Conservation (phyloP, 2,888 invertebrate genomes). For the Galeopsomyia nigrocyanea region DNA sequence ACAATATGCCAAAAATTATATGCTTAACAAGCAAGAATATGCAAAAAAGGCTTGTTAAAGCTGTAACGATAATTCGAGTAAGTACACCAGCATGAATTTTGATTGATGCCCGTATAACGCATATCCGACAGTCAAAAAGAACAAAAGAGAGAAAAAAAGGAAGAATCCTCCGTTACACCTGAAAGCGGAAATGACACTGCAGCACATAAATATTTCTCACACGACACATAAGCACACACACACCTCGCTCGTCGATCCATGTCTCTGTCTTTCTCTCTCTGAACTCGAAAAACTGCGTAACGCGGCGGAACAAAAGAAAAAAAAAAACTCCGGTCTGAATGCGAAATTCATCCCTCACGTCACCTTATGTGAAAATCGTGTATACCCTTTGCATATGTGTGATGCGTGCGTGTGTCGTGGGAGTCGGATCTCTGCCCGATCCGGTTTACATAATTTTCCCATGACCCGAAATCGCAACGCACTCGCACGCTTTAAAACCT, state of each 20-base stretch:
- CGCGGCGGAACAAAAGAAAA: conserved; percentile 1
- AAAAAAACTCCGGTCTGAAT: conserved; percentile 15
- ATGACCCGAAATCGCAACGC: conserved; percentile 18
- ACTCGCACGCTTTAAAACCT: background rate
- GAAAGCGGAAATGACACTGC: conserved; percentile 43
- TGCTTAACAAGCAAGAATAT: too few relatives aligned
- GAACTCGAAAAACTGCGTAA: conserved; percentile 2
- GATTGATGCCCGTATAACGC: too few relatives aligned
- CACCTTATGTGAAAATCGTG: conserved; percentile 10
- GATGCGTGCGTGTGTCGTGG: conserved; percentile 20
- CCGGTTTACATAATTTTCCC: conserved; percentile 61
- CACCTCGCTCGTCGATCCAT: background rate
- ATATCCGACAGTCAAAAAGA: too few relatives aligned
- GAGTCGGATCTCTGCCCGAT: conserved; percentile 34
- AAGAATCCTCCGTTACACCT: conserved; percentile 25
- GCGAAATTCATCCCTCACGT: conserved; percentile 35
- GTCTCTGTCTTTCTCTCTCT: background rate
- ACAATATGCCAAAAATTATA: too few relatives aligned
- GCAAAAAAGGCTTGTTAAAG: too few relatives aligned
- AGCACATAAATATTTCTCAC: conserved; percentile 40
- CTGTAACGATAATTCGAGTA: too few relatives aligned
- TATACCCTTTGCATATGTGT: conserved; percentile 23
- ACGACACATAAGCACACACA: background rate
- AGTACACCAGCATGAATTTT: too few relatives aligned
- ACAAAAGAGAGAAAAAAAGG: too few relatives aligned